Percentiles rank a stretch among this genome's conserved stretches.
Conservation (phyloP, 2,113 vertebrate genomes). For the Pluvianellus socialis region DNA sequence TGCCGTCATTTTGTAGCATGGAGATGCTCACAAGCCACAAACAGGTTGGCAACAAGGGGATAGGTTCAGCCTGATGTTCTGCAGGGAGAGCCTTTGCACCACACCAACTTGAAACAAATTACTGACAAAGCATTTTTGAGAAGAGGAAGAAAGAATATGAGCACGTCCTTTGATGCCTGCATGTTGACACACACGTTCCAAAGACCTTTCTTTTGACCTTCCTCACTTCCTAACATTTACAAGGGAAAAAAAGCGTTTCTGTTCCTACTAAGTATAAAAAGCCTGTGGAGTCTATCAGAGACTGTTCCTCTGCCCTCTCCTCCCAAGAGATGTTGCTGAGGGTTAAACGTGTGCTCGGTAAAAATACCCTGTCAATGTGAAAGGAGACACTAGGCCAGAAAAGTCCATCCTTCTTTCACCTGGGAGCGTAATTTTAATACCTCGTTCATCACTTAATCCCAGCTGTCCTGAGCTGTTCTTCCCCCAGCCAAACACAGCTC, state of each 20-base stretch:
- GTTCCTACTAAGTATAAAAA: background rate
- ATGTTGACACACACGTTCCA: background rate
- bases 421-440: background rate
- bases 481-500: slow-evolving; percentile 94
- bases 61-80: background rate
- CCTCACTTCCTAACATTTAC: background rate
- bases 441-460: slow-evolving; percentile 86
- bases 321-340: background rate
- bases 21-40: background rate
- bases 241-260: background rate
- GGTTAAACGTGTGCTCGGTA: background rate
- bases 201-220: background rate
- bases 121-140: background rate
- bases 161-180: background rate
- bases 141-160: background rate
- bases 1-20: background rate
- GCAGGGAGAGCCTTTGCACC: background rate
- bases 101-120: background rate
- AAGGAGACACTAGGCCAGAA: background rate
- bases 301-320: background rate
- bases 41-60: background rate
- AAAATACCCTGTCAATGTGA: background rate
- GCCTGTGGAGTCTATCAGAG: background rate
- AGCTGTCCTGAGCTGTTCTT: slow-evolving; percentile 91
- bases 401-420: background rate